Evolutionary conservation across 2,888 invertebrate genomes (phyloP), one percentile per base, ranked within the genome.

Genomic region (Hyppa rectilinea): DNA sequence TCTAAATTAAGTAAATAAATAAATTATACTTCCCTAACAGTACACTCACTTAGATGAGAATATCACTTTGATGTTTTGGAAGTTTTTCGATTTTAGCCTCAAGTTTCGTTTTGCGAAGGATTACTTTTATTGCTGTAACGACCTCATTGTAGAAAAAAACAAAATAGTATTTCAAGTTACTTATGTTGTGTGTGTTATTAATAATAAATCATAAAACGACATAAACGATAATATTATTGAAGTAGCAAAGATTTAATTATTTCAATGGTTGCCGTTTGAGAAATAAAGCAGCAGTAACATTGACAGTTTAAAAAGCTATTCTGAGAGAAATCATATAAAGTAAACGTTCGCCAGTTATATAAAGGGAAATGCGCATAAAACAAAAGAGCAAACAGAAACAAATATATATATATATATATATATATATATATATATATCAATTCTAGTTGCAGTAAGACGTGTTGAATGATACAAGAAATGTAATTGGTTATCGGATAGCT

Each of bases 1-100:
- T 83, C 78, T 82, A 71, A 84, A 61, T 80, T 84, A 75, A 81
- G 74, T 85, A 82, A 81, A 83, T 89, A 83, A 85, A 85, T 81
- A 70, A 85, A 85, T 82, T 75, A 83, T 85, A 83, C 69, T 74
- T 82, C 67, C 67, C 71, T 60, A 83, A 83, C 80, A 75, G 75
- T 85, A 80, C 79, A 81, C 82, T 83, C 78, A 78, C 62, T 69
- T 77, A 72, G 58, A 73, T 63, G 63, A 71, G 75, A 82, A 82
- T 68, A 80, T 52, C 55, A 82, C 87, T 89, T 89, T 81, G 75
- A 84, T 79, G 68, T 85, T 72, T 73, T 71, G 61, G 73, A 62
- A 50, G 75, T 80, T 67, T n/a, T 68, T 59, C 65, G 26, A 68
- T 71, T 61, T 70, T 56, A 38, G 65, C 62, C 59, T 67, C 43